These are phyloP conservation scores for Thereva nobilitata DNA, from an alignment of 2,888 invertebrate genomes.

Conservation along the genomic window DNA sequence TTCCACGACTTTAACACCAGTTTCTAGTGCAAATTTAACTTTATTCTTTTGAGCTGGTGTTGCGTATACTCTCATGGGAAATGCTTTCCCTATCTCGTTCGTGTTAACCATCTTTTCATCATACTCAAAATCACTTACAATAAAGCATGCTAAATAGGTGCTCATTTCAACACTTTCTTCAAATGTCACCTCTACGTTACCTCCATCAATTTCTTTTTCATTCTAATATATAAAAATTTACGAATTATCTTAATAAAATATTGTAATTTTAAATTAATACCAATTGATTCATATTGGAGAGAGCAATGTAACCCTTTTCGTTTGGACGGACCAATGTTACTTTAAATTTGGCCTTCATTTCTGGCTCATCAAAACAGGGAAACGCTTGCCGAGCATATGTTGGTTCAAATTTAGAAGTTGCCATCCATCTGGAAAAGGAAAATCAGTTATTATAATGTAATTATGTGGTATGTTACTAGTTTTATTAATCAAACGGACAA, in stretches of 20 bases:
- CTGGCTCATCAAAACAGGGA: slow-evolving; percentile 95
- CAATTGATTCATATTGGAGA: slow-evolving; percentile 84
- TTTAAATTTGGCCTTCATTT: slow-evolving; percentile 83
- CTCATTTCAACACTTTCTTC: slow-evolving; percentile 88
- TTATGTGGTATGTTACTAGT: no score
- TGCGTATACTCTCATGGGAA: slow-evolving; percentile 75
- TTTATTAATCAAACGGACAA: no score
- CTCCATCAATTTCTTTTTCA: slow-evolving; percentile 54
- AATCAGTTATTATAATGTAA: slow-evolving; percentile 26
- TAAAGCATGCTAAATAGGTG: slow-evolving; percentile 91
- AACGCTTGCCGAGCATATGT: slow-evolving; percentile 91
- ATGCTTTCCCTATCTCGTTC: slow-evolving; percentile 62
- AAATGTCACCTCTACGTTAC: slow-evolving; percentile 72
- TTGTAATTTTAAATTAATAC: slow-evolving; percentile 53
- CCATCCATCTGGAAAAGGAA: slow-evolving; percentile 67
- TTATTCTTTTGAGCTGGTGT: slow-evolving; percentile 74
- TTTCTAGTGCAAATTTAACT: slow-evolving; percentile 73
- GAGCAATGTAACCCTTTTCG: slow-evolving; percentile 68
- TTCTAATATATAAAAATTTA: slow-evolving; percentile 40
- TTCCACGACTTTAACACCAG: slow-evolving; percentile 74
- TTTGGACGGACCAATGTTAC: slow-evolving; percentile 76
- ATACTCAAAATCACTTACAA: slow-evolving; percentile 82
- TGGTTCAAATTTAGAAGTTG: slow-evolving; percentile 93
- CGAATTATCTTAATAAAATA: neutral
- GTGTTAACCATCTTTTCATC: slow-evolving; percentile 61